phyloP scores from a whole-genome alignment of 2,888 invertebrate species.

The Hedychridium roseum region DNA sequence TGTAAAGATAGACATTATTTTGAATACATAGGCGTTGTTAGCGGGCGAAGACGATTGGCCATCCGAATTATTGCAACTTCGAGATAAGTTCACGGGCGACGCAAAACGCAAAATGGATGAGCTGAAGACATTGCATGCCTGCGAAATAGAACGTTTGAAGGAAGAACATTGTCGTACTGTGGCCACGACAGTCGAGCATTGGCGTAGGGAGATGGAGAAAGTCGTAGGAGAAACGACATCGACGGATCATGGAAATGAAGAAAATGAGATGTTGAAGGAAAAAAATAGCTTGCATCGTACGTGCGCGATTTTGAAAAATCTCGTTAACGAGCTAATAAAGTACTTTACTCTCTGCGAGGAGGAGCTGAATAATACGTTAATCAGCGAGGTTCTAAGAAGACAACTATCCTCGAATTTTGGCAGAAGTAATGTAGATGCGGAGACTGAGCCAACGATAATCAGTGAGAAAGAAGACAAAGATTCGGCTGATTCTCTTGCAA shows the following conservation, averaged over 20 bases:
- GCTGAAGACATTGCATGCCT: conserved; percentile 68
- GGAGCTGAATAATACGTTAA: conserved; percentile 78
- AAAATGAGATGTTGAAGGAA: conserved; percentile 67
- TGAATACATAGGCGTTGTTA: conserved; percentile 73
- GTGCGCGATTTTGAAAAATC: conserved; percentile 71
- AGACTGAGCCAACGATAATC: conserved; percentile 50
- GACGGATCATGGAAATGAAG: conserved; percentile 15
- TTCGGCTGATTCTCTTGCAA: conserved; percentile 4
- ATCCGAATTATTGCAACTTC: conserved; percentile 74
- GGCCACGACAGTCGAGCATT: conserved; percentile 41
- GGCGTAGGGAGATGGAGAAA: conserved; percentile 45
- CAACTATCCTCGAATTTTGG: conserved; percentile 19
- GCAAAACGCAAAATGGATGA: conserved; percentile 70
- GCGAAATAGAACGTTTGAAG: conserved; percentile 67
- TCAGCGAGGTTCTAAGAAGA: conserved; percentile 70
- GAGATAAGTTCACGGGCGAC: conserved; percentile 77
- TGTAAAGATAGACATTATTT: too few relatives aligned
- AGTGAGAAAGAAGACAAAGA: conserved; percentile 39
- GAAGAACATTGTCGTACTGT: conserved; percentile 44
- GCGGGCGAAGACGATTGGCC: conserved; percentile 78
- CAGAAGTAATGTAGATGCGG: conserved; percentile 28
- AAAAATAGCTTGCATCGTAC: conserved; percentile 75
- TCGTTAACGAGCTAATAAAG: conserved; percentile 75
- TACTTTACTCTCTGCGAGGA: conserved; percentile 81
- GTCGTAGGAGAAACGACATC: conserved; percentile 24